Base-by-base conservation (phyloP, 2,888 invertebrate genomes). In the Mylabris sibirica region DNA sequence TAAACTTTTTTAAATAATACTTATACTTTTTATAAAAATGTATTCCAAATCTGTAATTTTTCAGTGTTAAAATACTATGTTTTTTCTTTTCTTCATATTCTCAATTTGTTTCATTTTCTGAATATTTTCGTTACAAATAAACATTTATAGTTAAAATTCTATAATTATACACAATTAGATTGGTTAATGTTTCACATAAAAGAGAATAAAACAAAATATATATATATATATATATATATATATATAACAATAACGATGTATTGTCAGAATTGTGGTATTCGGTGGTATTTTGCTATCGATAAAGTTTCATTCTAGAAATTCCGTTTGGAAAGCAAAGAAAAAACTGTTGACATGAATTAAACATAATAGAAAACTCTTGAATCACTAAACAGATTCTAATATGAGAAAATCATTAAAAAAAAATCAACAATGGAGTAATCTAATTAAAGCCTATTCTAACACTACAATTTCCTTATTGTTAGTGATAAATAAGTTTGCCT, bases 201-300 rank as follows among this genome's bases (percentile, higher is more conserved):
- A 73, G 72, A 73, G 73, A 74, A 74, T 65, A 71, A 72, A 75
- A 75, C 69, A 71, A 72, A 68, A 38, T n/a, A n/a, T n/a, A n/a
- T n/a, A n/a, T n/a, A n/a, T n/a, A n/a, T n/a, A n/a, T n/a, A n/a
- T n/a, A n/a, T n/a, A n/a, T n/a, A n/a, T n/a, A n/a, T n/a, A n/a
- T n/a, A 70, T 69, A 68, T 67, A 60, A 38, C 11, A 38, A 41
- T 3, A 63, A 64, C 72, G 67, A 70, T 74, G 73, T 73, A 72
- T 69, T 75, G 76, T 77, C 74, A 77, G 62, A 74, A 74, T 72
- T 75, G 75, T 76, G 75, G 76, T 49, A 75, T 78, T 81, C 79
- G 79, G 76, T 81, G 81, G 81, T 79, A 76, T 80, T 81, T 81
- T 81, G 78, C 78, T 79, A 78, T 80, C 76, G 75, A 77, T 74